phyloP scores from a whole-genome alignment of 1,140 invertebrate genomes.

The Procambarus clarkii region DNA sequence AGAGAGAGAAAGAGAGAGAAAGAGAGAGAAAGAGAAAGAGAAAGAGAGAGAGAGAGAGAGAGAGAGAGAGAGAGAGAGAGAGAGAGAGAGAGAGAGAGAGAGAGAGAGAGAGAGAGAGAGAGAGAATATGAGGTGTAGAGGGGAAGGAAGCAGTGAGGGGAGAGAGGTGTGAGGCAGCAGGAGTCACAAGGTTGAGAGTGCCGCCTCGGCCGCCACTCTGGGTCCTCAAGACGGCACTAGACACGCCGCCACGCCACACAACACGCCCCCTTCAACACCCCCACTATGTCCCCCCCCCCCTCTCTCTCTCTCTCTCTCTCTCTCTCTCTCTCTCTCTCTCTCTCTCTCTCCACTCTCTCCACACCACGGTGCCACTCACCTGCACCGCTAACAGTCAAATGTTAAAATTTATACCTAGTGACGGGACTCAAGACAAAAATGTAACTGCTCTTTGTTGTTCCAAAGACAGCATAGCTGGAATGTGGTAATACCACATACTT shows the following conservation, averaged over 20 bases:
- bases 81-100: background rate
- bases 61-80: background rate
- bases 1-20: slow-evolving; percentile 3
- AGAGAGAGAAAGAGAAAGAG: background rate
- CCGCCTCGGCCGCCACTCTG: too few relatives aligned
- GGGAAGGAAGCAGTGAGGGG: background rate
- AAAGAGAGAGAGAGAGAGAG: background rate
- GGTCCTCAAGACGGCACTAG: background rate
- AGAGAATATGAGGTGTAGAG: background rate
- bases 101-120: slow-evolving; percentile 3
- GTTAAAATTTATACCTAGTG: too few relatives aligned
- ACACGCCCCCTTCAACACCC: background rate
- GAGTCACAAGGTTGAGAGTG: too few relatives aligned
- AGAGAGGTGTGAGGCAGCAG: background rate
- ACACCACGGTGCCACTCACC: too few relatives aligned
- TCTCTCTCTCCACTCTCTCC: too few relatives aligned
- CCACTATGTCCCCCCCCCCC: background rate
- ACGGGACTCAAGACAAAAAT: too few relatives aligned
- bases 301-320: too few relatives aligned
- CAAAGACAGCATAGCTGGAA: too few relatives aligned
- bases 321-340: too few relatives aligned
- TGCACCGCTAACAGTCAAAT: too few relatives aligned
- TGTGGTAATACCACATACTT: too few relatives aligned
- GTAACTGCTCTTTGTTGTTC: too few relatives aligned
- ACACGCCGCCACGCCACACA: background rate